Percentiles rank a stretch among this genome's conserved stretches.
phyloP scores from a whole-genome alignment of 2,113 vertebrate genomes.

The Trochalopteron elliotii region DNA sequence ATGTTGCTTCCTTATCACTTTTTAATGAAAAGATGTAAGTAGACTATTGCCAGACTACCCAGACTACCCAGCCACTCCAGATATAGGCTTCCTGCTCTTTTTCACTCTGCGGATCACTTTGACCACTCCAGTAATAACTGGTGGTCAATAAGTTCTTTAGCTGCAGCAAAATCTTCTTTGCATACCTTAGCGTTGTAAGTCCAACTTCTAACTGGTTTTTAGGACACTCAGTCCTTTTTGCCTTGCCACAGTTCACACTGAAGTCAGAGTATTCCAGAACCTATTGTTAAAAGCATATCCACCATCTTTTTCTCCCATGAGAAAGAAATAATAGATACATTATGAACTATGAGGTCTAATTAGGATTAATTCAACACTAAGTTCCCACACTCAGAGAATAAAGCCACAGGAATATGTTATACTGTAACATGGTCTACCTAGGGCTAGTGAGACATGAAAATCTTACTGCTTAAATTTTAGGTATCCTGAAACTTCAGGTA shows the following conservation, averaged over 20 bases:
- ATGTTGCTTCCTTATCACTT: not conserved
- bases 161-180: not conserved
- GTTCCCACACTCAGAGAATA: not conserved
- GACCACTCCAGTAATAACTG: not conserved
- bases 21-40: not conserved
- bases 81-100: not conserved
- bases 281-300: not conserved
- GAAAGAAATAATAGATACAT: not conserved
- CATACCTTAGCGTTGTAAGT: not conserved
- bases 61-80: not conserved
- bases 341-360: not conserved
- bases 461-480: not conserved
- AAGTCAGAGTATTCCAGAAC: not conserved
- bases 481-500: not conserved
- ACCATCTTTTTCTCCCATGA: not conserved
- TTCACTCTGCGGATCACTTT: not conserved
- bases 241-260: not conserved
- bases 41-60: not conserved
- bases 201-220: not conserved
- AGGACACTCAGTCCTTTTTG: not conserved
- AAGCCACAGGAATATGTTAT: not conserved
- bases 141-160: too few species aligned
- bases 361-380: not conserved
- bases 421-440: not conserved
- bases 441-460: not conserved